phyloP scores from a whole-genome alignment of 2,797 vertebrate genomes.

The Heterohyrax brucei region DNA sequence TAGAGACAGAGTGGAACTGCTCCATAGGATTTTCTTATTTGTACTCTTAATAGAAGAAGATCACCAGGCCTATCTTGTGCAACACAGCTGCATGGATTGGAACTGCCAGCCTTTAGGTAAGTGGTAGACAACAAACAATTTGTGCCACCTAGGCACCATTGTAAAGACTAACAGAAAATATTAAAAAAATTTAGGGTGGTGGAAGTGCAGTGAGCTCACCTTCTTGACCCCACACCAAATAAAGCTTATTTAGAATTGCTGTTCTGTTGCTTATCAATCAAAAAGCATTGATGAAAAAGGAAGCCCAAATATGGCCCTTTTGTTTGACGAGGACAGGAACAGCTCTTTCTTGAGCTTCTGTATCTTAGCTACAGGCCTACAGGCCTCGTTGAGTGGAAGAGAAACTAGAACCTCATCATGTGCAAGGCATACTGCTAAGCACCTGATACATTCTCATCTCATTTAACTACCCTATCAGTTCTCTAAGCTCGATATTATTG shows the following conservation, averaged over 20 bases:
- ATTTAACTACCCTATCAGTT: not conserved
- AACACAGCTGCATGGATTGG: no score
- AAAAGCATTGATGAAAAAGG: not conserved
- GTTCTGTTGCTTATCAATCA: not conserved
- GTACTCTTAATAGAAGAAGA: no score
- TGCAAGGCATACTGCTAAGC: not conserved
- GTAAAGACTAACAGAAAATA: slow-evolving; percentile 40
- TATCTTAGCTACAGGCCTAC: not conserved
- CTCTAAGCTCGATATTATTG: not conserved
- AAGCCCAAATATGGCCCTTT: not conserved
- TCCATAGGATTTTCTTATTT: no score
- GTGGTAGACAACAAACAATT: no score
- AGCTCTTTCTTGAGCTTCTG: not conserved
- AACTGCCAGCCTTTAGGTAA: no score
- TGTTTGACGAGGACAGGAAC: not conserved
- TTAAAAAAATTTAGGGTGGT: not conserved
- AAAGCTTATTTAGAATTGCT: not conserved
- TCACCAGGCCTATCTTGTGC: no score
- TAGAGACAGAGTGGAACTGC: no score
- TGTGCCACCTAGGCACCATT: not conserved
- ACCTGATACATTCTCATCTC: not conserved
- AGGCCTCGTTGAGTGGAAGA: not conserved
- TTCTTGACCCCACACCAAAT: fast-evolving
- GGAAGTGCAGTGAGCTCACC: not conserved
- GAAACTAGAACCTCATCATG: not conserved